These are phyloP conservation scores for Octopus bimaculoides DNA, from an alignment of 1,140 invertebrate species.

Conservation along the genomic window DNA sequence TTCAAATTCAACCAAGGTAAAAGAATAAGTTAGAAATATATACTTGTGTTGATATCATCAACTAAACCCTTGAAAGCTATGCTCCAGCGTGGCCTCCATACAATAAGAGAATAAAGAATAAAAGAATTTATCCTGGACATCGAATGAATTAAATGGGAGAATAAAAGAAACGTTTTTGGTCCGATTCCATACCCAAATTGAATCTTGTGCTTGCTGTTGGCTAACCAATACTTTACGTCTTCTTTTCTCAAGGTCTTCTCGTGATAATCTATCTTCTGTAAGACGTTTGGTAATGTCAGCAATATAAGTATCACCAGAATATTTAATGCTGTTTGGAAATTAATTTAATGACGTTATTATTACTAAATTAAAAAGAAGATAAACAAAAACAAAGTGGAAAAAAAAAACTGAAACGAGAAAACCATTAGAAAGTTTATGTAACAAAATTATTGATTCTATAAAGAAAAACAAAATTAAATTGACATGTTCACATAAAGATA, in stretches of 20 bases:
- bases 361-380: slow-evolving; percentile 1
- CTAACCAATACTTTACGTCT: slow-evolving; percentile 57
- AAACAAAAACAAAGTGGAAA: not conserved
- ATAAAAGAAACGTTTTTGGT: not conserved
- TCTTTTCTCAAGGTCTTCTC: slow-evolving; percentile 55
- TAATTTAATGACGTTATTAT: not conserved
- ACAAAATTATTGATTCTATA: too few species aligned
- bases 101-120: too few species aligned
- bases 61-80: too few species aligned
- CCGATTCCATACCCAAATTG: slow-evolving; percentile 47
- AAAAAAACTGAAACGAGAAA: not conserved
- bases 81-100: too few species aligned
- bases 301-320: slow-evolving; percentile 55
- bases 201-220: slow-evolving; percentile 53
- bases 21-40: too few species aligned
- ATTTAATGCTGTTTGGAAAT: not conserved
- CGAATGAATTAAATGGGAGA: too few species aligned
- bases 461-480: too few species aligned
- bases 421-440: not conserved
- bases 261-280: slow-evolving; percentile 52
- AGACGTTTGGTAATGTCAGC: slow-evolving; percentile 52
- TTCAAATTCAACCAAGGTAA: too few species aligned
- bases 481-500: too few species aligned
- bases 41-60: too few species aligned
- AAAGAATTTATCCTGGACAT: too few species aligned